phyloP scores from a whole-genome alignment of 2,888 invertebrate species.

The Ectemnius lituratus region DNA sequence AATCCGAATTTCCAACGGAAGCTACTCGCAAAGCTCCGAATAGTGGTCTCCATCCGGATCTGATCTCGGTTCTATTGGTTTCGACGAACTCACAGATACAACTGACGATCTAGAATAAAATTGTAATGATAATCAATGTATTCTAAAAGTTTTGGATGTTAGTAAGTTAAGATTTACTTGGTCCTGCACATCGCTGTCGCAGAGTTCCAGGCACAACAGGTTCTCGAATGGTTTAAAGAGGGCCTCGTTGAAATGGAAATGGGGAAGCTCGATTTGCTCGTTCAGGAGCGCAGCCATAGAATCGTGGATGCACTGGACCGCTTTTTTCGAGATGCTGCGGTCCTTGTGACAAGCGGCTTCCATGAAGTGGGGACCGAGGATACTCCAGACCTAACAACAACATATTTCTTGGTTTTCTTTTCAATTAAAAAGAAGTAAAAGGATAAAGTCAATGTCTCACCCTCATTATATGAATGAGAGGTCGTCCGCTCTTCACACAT shows the following conservation, averaged over 20 bases:
- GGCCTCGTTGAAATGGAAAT: conserved; percentile 97
- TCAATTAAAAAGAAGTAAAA: background rate
- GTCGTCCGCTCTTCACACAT: conserved; percentile 91
- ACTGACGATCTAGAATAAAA: conserved; percentile 87
- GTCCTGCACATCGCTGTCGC: conserved; percentile 94
- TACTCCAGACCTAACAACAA: conserved; percentile 85
- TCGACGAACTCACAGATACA: conserved; percentile 98
- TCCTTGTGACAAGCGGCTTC: conserved; percentile 97
- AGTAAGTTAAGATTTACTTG: conserved; percentile 61
- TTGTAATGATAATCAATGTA: background rate
- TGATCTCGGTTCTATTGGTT: conserved; percentile 94
- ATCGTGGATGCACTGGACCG: conserved; percentile 95
- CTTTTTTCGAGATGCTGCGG: conserved; percentile 91
- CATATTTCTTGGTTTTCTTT: background rate
- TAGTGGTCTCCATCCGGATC: conserved; percentile 97
- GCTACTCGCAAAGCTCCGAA: conserved; percentile 96
- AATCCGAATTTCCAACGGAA: conserved; percentile 81
- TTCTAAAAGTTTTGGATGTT: background rate
- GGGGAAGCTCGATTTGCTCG: conserved; percentile 92
- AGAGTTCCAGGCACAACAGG: conserved; percentile 93
- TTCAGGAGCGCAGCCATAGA: conserved; percentile 92
- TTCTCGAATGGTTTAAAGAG: conserved; percentile 97
- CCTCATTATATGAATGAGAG: conserved; percentile 93
- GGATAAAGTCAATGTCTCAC: conserved; percentile 67
- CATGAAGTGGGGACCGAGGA: conserved; percentile 95